These are phyloP conservation scores for Dascyllus trimaculatus DNA, from an alignment of 2,113 vertebrate species.

Conservation along the genomic window DNA sequence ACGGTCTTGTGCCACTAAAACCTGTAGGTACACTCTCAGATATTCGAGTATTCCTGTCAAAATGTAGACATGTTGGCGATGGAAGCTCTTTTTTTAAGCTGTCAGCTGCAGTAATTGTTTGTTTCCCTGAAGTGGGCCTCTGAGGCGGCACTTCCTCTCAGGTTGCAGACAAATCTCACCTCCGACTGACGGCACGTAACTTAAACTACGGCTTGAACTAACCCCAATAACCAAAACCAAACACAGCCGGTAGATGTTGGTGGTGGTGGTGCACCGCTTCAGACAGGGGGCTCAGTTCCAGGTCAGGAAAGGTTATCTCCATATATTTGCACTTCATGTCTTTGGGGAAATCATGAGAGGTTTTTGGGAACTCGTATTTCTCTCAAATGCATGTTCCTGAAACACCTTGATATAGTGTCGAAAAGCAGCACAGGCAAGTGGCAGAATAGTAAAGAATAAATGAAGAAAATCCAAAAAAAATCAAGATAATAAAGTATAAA, in stretches of 20 bases:
- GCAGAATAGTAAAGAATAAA: background rate
- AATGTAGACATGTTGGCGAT: background rate
- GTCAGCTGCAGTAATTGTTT: constrained; percentile 58
- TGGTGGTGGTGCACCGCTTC: constrained; percentile 17
- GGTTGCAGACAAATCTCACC: constrained; percentile 25
- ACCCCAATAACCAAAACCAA: constrained; percentile 45
- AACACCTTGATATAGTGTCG: background rate
- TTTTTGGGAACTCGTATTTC: background rate
- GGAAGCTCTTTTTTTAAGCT: constrained; percentile 12
- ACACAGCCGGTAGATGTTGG: constrained; percentile 25
- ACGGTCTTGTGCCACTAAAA: constrained; percentile 13
- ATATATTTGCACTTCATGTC: background rate
- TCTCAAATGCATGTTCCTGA: background rate
- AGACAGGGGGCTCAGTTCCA: background rate
- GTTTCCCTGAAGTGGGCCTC: constrained; percentile 23
- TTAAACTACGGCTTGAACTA: constrained; percentile 44
- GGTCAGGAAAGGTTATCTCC: background rate
- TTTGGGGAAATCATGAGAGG: constrained; percentile 18
- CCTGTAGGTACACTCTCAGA: background rate
- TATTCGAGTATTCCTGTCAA: constrained; percentile 4
- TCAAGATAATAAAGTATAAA: constrained; percentile 16
- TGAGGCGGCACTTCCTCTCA: constrained; percentile 11
- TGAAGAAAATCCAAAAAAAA: background rate
- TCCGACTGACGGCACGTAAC: constrained; percentile 16
- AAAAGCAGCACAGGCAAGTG: background rate